Evolutionary conservation across 1,140 invertebrate genomes (phyloP).

Genomic region (Dendroctonus valens): DNA sequence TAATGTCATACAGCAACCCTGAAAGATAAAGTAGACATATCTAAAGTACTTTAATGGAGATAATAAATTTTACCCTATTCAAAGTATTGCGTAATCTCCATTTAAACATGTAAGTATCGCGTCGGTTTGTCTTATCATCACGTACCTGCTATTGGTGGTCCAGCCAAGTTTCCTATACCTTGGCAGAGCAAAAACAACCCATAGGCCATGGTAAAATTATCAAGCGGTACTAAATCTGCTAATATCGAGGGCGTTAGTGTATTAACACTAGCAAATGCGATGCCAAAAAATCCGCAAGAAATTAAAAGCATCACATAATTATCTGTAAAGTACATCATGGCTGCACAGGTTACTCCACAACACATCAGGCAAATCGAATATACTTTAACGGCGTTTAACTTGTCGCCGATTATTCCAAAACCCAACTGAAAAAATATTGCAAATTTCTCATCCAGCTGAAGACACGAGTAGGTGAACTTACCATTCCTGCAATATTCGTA

Average conservation of each 20-base stretch:
- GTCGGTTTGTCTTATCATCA: neutral
- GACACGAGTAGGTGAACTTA: conserved; percentile 47
- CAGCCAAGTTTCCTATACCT: conserved; percentile 66
- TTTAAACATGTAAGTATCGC: too few relatives aligned
- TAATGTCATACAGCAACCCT: conserved; percentile 56
- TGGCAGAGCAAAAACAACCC: conserved; percentile 83
- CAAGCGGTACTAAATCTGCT: conserved; percentile 75
- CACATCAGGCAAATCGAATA: conserved; percentile 74
- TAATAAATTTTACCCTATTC: conserved; percentile 1
- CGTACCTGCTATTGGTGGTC: conserved; percentile 60
- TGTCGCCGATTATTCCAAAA: conserved; percentile 86
- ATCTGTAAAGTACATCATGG: conserved; percentile 66
- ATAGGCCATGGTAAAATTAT: conserved; percentile 84
- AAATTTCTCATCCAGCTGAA: neutral
- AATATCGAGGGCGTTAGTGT: conserved; percentile 85
- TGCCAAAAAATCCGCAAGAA: conserved; percentile 69
- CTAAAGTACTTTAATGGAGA: neutral
- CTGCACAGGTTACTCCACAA: conserved; percentile 68
- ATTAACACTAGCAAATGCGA: conserved; percentile 83
- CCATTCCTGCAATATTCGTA: conserved; percentile 85
- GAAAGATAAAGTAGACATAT: conserved; percentile 7
- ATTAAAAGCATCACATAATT: conserved; percentile 60
- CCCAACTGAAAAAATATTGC: conserved; percentile 60
- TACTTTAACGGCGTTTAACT: conserved; percentile 78
- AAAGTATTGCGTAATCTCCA: neutral